Evolutionary conservation across 1,140 invertebrate genomes (phyloP).

Genomic region (Eueides isabella): DNA sequence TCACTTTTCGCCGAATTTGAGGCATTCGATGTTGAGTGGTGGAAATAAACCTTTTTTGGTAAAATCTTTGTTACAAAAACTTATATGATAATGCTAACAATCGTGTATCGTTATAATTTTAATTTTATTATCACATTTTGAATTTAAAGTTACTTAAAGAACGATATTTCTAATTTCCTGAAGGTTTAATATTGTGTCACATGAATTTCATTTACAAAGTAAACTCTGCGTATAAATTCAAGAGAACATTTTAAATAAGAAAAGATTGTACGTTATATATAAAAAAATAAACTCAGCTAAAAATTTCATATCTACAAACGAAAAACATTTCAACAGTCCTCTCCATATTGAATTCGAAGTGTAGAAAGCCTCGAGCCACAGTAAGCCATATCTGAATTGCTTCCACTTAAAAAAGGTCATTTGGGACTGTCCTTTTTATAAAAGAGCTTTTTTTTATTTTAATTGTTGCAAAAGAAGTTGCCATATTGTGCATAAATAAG

Average conservation of each 20-base stretch:
- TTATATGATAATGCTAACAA: too few species aligned
- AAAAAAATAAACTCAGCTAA: background rate
- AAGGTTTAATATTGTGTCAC: too few species aligned
- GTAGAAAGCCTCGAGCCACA: background rate
- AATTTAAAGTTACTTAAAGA: background rate
- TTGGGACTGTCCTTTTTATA: background rate
- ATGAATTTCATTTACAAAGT: too few species aligned
- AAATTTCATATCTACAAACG: background rate
- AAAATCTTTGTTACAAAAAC: too few species aligned
- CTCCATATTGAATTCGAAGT: conserved; percentile 7
- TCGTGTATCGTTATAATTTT: too few species aligned
- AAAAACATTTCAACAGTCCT: background rate
- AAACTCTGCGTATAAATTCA: too few species aligned
- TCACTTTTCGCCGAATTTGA: too few species aligned
- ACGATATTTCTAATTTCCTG: background rate
- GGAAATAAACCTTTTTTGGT: too few species aligned
- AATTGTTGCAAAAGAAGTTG: too few species aligned
- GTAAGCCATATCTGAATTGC: conserved; percentile 1
- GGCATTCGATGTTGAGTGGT: too few species aligned
- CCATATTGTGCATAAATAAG: too few species aligned
- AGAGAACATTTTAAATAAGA: background rate
- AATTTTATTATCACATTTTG: too few species aligned
- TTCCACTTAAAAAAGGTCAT: background rate
- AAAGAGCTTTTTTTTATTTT: background rate
- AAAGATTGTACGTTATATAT: background rate